Evolutionary conservation across 2,888 invertebrate genomes (phyloP).

Genomic region (Panzeria rudis): DNA sequence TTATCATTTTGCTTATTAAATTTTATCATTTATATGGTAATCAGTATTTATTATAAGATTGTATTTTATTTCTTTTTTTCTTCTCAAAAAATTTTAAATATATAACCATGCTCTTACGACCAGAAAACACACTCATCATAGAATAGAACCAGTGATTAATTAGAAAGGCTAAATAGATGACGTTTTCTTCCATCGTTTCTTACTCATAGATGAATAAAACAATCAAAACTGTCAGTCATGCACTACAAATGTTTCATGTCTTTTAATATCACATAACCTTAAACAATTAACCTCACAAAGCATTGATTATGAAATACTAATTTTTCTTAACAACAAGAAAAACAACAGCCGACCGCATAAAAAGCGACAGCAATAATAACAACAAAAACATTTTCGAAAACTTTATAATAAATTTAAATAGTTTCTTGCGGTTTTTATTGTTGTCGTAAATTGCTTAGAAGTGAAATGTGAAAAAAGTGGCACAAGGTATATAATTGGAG

Average conservation of each 20-base stretch:
- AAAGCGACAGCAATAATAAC: background rate
- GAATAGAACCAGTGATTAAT: background rate
- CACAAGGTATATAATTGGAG: background rate
- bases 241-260: conserved; percentile 60
- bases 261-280: conserved; percentile 62
- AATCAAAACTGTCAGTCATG: conserved; percentile 60
- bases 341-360: conserved; percentile 12
- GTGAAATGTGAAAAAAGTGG: conserved; percentile 3
- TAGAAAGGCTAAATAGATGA: background rate
- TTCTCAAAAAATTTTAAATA: no score
- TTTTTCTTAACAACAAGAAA: conserved; percentile 51
- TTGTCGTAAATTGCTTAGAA: conserved; percentile 24
- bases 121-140: conserved; percentile 2
- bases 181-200: background rate
- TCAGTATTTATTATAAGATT: no score
- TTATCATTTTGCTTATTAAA: no score
- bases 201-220: conserved; percentile 37
- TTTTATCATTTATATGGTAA: no score
- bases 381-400: background rate
- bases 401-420: conserved; percentile 35
- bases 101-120: no score
- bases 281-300: conserved; percentile 66
- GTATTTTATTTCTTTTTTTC: no score
- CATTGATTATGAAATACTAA: conserved; percentile 58
- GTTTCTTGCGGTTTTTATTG: conserved; percentile 9